These are phyloP conservation scores for Metopolophium dirhodum DNA, from an alignment of 1,140 invertebrate species.

Conservation along the genomic window DNA sequence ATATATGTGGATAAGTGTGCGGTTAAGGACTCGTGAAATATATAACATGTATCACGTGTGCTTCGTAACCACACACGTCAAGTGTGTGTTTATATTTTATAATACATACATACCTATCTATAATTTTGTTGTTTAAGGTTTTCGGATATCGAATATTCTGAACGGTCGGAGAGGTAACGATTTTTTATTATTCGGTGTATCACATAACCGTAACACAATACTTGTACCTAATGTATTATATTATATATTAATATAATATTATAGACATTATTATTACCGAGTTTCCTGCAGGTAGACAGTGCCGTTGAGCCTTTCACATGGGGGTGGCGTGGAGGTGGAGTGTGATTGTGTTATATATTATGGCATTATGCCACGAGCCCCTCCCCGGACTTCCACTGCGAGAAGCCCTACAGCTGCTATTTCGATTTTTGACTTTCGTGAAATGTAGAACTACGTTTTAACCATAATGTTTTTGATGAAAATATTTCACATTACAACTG, in stretches of 20 bases:
- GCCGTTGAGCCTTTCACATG: not conserved
- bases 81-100: not conserved
- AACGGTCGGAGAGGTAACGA: not conserved
- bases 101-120: not conserved
- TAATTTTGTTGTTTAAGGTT: conserved; percentile 17
- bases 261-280: not conserved
- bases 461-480: not conserved
- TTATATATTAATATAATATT: conserved; percentile 8
- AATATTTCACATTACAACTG: not conserved
- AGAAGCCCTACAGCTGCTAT: not conserved
- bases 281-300: not conserved
- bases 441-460: not conserved
- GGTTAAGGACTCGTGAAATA: not conserved
- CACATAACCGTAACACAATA: conserved; percentile 4
- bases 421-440: not conserved
- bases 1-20: not conserved
- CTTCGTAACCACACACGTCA: not conserved
- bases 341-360: not conserved
- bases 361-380: not conserved
- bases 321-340: no score
- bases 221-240: not conserved
- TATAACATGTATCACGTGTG: not conserved
- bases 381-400: not conserved
- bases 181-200: not conserved
- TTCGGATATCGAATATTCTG: not conserved